A percentile compares a stretch with the other conserved stretches of the same genome.
Conservation (phyloP, 2,888 invertebrate genomes). For the Allolobophora icterica region DNA sequence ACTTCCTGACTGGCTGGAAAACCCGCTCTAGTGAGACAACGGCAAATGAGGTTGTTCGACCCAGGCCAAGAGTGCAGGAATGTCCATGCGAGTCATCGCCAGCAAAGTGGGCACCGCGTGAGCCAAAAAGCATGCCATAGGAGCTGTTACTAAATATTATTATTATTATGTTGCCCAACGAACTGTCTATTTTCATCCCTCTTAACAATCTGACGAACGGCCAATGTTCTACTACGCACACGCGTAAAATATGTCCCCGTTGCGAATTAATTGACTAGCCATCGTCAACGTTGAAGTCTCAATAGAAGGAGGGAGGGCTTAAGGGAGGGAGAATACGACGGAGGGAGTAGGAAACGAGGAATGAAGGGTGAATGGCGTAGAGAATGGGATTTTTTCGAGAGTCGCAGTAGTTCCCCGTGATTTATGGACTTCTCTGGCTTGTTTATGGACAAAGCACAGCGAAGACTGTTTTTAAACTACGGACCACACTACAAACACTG, state of each 20-base stretch:
- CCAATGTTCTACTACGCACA: neutral
- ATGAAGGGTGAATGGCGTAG: neutral
- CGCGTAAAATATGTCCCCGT: neutral
- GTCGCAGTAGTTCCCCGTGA: neutral
- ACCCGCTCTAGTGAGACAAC: no score
- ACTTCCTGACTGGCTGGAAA: no score
- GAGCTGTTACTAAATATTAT: no score
- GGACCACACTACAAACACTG: neutral
- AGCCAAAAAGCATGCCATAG: no score
- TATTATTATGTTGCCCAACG: no score
- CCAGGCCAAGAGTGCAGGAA: no score
- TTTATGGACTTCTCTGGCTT: neutral
- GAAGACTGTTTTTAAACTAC: neutral
- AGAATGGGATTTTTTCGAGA: neutral
- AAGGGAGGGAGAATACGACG: neutral
- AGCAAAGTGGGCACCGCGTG: no score
- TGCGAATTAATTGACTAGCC: neutral
- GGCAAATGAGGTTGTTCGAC: no score
- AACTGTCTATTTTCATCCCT: neutral
- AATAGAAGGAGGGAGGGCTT: neutral
- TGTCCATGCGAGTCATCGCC: no score
- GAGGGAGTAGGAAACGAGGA: neutral
- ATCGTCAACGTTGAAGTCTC: neutral
- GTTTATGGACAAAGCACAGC: neutral
- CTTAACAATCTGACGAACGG: neutral